Conservation (phyloP, 2,113 vertebrate species). For the Sturnus vulgaris region DNA sequence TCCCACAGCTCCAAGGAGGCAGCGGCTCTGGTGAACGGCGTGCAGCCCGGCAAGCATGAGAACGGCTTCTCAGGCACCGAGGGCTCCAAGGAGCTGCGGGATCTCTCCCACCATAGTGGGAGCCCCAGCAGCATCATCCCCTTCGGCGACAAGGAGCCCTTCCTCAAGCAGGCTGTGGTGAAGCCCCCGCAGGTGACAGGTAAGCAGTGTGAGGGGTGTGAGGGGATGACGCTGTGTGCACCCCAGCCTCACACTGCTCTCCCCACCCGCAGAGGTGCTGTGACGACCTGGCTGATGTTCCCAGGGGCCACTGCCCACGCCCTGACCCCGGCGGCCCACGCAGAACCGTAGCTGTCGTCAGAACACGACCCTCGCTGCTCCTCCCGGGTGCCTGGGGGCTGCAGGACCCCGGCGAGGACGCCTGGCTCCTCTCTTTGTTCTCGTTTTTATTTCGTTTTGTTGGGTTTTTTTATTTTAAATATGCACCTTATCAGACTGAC, state of each 20-base stretch:
- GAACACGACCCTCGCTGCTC: background rate
- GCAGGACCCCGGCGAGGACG: background rate
- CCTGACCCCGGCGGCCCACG: background rate
- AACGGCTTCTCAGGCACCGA: constrained; percentile 84
- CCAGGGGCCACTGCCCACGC: background rate
- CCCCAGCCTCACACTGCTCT: rapidly evolving
- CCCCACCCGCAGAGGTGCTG: constrained; percentile 68
- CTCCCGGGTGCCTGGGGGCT: background rate
- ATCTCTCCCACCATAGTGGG: constrained; percentile 76
- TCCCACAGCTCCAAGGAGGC: constrained; percentile 72
- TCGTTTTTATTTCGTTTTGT: constrained; percentile 31
- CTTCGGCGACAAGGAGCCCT: constrained; percentile 85
- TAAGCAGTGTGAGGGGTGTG: background rate
- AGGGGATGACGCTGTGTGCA: rapidly evolving
- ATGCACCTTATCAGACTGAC: constrained; percentile 83
- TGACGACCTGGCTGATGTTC: constrained; percentile 20
- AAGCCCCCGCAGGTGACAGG: constrained; percentile 93
- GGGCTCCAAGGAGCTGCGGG: constrained; percentile 74
- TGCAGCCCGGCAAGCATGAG: constrained; percentile 84
- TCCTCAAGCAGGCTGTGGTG: constrained; percentile 85
- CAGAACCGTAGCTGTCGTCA: background rate
- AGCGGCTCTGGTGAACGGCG: constrained; percentile 77
- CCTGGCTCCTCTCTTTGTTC: constrained; percentile 44
- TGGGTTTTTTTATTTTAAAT: constrained; percentile 66
- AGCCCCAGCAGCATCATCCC: constrained; percentile 81